phyloP scores from a whole-genome alignment of 2,888 invertebrate species.

The Caenorhabditis becei region DNA sequence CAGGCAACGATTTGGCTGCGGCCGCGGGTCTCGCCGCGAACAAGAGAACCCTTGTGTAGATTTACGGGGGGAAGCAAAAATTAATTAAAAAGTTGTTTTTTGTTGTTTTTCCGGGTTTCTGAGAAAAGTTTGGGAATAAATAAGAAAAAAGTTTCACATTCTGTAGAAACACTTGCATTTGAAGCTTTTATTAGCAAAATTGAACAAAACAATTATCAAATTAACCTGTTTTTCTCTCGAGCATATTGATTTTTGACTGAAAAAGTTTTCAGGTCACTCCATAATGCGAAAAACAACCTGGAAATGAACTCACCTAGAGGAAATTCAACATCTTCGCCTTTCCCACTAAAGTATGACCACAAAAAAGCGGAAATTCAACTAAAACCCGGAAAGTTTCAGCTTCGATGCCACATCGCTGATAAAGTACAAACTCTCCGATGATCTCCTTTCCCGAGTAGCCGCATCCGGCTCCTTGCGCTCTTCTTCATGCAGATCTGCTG shows the following conservation, averaged over 20 bases:
- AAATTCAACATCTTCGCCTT: constrained; percentile 2
- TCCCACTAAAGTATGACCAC: constrained; percentile 25
- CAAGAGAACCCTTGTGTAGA: constrained; percentile 18
- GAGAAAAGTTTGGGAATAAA: neutral
- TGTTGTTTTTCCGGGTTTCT: neutral
- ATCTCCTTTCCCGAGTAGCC: constrained; percentile 56
- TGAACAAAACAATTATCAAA: constrained; percentile 3
- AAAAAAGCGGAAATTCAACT: neutral
- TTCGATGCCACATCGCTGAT: constrained; percentile 55
- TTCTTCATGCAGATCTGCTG: constrained; percentile 67
- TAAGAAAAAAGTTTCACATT: too few species aligned
- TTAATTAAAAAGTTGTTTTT: constrained; percentile 6
- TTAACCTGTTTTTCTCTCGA: neutral
- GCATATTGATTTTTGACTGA: neutral
- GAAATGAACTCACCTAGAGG: constrained; percentile 33
- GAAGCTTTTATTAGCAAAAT: too few species aligned
- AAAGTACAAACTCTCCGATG: constrained; percentile 57
- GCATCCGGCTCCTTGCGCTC: constrained; percentile 65
- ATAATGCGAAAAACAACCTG: constrained; percentile 14
- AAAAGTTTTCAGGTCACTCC: constrained; percentile 4
- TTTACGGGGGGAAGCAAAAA: constrained; percentile 34
- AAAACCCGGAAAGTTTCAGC: constrained; percentile 27
- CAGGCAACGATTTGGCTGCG: constrained; percentile 54
- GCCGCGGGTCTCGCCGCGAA: constrained; percentile 42
- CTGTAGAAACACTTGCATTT: too few species aligned